phyloP scores from a whole-genome alignment of 1,140 invertebrate species.

The Daktulosphaira vitifoliae region DNA sequence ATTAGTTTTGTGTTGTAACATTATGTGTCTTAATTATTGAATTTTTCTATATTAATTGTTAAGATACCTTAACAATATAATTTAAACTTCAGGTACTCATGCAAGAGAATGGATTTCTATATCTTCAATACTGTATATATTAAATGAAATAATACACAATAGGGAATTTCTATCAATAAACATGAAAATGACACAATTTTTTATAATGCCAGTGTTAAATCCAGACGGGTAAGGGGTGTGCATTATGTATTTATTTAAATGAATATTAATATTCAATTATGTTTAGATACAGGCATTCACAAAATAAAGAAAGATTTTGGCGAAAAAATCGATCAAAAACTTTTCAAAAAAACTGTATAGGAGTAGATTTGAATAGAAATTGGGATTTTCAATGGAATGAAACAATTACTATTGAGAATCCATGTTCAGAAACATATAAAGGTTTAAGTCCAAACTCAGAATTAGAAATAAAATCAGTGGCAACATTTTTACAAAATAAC shows the following conservation, averaged over 20 bases:
- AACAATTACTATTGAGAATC: neutral
- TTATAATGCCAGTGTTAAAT: slow-evolving; percentile 52
- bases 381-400: slow-evolving; percentile 55
- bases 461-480: slow-evolving; percentile 2
- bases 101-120: slow-evolving; percentile 73
- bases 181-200: slow-evolving; percentile 54
- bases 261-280: neutral
- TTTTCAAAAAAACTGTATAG: slow-evolving; percentile 39
- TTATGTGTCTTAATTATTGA: no score
- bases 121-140: slow-evolving; percentile 54
- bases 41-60: no score
- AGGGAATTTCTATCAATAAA: slow-evolving; percentile 56
- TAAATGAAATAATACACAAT: slow-evolving; percentile 65
- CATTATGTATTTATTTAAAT: no score
- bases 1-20: no score
- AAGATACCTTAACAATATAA: no score
- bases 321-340: slow-evolving; percentile 51
- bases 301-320: slow-evolving; percentile 56
- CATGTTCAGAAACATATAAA: slow-evolving; percentile 11
- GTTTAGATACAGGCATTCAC: slow-evolving; percentile 60
- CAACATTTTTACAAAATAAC: neutral
- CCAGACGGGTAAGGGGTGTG: slow-evolving; percentile 51
- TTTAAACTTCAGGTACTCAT: slow-evolving; percentile 48
- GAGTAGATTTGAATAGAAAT: slow-evolving; percentile 62
- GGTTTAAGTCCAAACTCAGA: slow-evolving; percentile 9